Evolutionary conservation across 2,888 invertebrate species (phyloP).

Genomic region (Eugnorisma glareosa): DNA sequence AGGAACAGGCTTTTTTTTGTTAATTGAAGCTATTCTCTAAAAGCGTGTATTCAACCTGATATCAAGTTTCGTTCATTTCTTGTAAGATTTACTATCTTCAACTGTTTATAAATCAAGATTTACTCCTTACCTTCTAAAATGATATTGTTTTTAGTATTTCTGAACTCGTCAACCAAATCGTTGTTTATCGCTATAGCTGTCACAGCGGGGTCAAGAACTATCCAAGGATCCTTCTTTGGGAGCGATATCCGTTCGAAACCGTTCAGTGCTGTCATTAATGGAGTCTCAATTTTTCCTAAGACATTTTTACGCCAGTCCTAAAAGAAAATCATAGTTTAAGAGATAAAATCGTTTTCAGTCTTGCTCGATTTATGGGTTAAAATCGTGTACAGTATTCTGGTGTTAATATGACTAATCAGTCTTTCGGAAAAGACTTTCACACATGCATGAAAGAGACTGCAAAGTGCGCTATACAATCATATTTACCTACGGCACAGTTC

Average conservation of each 20-base stretch:
- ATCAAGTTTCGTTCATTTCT: neutral
- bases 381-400: neutral
- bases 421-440: no score
- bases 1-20: no score
- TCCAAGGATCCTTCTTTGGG: conserved; percentile 59
- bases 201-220: conserved; percentile 72
- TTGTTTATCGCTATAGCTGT: conserved; percentile 67
- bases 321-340: neutral
- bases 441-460: no score
- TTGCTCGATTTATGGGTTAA: no score
- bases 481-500: no score
- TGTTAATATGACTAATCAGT: no score
- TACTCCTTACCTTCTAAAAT: conserved; percentile 74
- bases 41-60: neutral
- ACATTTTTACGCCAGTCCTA: conserved; percentile 74
- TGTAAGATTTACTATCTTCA: neutral
- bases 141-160: conserved; percentile 70
- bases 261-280: conserved; percentile 71
- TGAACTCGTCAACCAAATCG: conserved; percentile 64
- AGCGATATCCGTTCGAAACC: conserved; percentile 72
- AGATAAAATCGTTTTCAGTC: no score
- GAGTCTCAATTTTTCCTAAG: conserved; percentile 73
- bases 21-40: no score
- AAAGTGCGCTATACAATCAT: no score
- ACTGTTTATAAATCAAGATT: neutral